Evolutionary conservation across 2,888 invertebrate genomes (phyloP).

Genomic region (Strigamia crassipes): DNA sequence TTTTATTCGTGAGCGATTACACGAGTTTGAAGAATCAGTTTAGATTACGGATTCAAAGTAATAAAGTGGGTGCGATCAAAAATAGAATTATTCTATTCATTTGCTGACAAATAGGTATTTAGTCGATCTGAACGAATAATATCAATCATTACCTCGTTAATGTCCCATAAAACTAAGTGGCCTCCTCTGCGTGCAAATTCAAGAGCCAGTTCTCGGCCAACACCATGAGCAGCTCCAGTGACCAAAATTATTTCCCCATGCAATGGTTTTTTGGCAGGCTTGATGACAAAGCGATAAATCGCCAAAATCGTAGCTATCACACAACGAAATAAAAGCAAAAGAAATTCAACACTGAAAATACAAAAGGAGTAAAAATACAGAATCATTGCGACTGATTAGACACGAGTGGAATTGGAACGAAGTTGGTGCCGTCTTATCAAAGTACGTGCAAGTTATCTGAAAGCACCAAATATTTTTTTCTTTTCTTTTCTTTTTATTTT

Average conservation of each 20-base stretch:
- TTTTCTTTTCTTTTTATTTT: too few species aligned
- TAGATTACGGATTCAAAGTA: too few species aligned
- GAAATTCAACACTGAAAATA: conserved; percentile 26
- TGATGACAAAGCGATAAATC: conserved; percentile 66
- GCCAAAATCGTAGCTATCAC: conserved; percentile 58
- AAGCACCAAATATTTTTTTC: too few species aligned
- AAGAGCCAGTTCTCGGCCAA: conserved; percentile 76
- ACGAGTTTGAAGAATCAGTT: too few species aligned
- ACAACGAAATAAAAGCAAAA: background rate
- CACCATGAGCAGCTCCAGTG: conserved; percentile 83
- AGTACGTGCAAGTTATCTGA: too few species aligned
- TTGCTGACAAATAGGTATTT: background rate
- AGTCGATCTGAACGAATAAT: too few species aligned
- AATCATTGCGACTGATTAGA: background rate
- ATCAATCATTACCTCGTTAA: conserved; percentile 64
- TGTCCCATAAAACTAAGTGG: conserved; percentile 75
- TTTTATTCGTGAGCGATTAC: too few species aligned
- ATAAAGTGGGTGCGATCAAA: too few species aligned
- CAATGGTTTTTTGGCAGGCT: conserved; percentile 70
- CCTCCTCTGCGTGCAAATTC: conserved; percentile 74
- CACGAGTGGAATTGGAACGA: too few species aligned
- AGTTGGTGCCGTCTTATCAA: conserved; percentile 67
- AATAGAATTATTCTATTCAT: too few species aligned
- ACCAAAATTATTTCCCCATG: conserved; percentile 78
- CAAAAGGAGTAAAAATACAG: conserved; percentile 36